These are phyloP conservation scores for Potamarius usumacintae DNA, from an alignment of 2,113 vertebrate genomes.

Conservation along the genomic window DNA sequence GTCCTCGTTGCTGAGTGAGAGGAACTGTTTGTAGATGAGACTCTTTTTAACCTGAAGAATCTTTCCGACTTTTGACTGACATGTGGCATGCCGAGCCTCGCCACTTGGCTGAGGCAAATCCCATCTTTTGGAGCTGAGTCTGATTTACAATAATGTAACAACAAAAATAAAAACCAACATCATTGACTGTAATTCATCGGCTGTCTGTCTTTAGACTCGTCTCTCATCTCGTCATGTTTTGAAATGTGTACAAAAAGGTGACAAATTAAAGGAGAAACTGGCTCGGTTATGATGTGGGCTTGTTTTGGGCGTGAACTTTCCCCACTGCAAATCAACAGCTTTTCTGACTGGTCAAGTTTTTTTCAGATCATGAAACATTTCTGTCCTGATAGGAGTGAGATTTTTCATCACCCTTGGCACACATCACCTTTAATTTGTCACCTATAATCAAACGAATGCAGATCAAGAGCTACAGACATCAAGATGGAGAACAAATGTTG, in stretches of 20 bases:
- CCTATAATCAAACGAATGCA: not conserved
- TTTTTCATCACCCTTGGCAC: too few relatives aligned
- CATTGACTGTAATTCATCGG: conserved; percentile 45
- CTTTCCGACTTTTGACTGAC: conserved; percentile 55
- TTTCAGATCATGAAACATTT: not conserved
- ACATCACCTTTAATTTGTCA: not conserved
- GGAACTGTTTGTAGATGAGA: conserved; percentile 39
- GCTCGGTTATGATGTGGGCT: not conserved
- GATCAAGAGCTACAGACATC: not conserved
- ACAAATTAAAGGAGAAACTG: not conserved
- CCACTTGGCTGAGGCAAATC: conserved; percentile 16
- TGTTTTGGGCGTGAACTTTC: not conserved
- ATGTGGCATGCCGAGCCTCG: conserved; percentile 40
- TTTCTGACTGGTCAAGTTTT: not conserved
- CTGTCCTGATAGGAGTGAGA: not conserved
- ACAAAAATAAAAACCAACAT: conserved; percentile 50
- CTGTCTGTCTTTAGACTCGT: conserved; percentile 18
- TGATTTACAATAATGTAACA: conserved; percentile 54
- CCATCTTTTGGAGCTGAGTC: conserved; percentile 48
- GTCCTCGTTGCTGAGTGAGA: conserved; percentile 21
- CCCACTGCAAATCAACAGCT: not conserved
- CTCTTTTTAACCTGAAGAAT: conserved; percentile 49
- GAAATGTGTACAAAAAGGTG: not conserved
- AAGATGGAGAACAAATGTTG: too few relatives aligned
- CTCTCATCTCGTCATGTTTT: not conserved